Evolutionary conservation across 2,888 invertebrate species (phyloP), one percentile per base, ranked within the genome.

Genomic region (Megamerina dolium): DNA sequence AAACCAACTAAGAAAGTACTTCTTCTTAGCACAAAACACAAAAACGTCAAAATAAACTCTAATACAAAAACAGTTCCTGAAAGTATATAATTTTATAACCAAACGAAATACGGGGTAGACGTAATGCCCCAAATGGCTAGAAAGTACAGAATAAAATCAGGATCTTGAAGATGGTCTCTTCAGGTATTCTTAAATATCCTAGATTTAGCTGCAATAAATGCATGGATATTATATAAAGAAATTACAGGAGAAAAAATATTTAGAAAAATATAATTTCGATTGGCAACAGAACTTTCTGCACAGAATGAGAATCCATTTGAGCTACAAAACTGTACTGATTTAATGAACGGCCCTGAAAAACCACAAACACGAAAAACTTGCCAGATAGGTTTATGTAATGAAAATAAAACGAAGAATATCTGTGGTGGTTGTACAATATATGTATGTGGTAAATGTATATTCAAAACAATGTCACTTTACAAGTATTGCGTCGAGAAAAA

Each of bases 61-160:
- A 52, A 36, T 51, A 35, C 45, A 37, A 55, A 50, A 46, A 49
- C 48, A 45, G 37, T 53, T 48, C 55, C 55, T 14, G 54, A 58
- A 45, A 50, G 54, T 50, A 43, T 55, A 27, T 19, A 27, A 27
- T 58, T 53, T 56, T 59, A 58, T 48, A 60, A 56, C 31, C 49
- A 36, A 4, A 56, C 55, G 8, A 48, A 49, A 52, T 48, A 43
- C 41, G 47, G 49, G 18, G 50, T 50, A 20, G 48, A 53, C 51
- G 46, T 57, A 30, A 43, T 50, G 6, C 55, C 58, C 46, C 57
- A 60, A 54, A 59, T 61, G 55, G 55, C 56, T 20, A 46, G 55
- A 45, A 58, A 57, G 52, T 58, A 56, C 52, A 56, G 47, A 9
- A 50, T 51, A 18, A 58, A 59, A 54, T 46, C 52, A 27, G 48